Conservation (phyloP, 2,888 invertebrate genomes). For the Polydrusus tereticollis region DNA sequence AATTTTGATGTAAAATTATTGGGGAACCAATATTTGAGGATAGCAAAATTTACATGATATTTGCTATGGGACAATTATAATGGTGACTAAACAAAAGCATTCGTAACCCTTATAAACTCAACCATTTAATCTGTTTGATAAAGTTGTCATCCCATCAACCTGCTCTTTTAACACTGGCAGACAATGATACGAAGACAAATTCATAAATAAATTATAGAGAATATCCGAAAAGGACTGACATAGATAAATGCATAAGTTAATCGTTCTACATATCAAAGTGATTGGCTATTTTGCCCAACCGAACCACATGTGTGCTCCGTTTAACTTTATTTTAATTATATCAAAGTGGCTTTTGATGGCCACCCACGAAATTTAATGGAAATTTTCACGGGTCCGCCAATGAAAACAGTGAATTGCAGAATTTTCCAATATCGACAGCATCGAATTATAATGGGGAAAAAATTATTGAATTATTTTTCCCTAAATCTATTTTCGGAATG, state of each 20-base stretch:
- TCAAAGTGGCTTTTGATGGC: constrained; percentile 29
- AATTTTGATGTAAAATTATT: too few species aligned
- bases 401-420: constrained; percentile 15
- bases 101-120: too few species aligned
- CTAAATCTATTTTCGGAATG: neutral
- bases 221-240: constrained; percentile 5
- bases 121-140: too few species aligned
- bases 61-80: too few species aligned
- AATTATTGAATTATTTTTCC: neutral
- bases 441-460: neutral
- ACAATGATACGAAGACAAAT: constrained; percentile 2
- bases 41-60: too few species aligned
- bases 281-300: constrained; percentile 9
- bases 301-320: constrained; percentile 20
- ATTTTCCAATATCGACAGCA: constrained; percentile 1
- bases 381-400: constrained; percentile 16
- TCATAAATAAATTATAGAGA: neutral
- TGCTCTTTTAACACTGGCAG: neutral
- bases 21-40: too few species aligned
- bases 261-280: constrained; percentile 17
- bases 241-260: constrained; percentile 22
- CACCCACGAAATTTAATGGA: neutral
- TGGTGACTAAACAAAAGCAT: too few species aligned
- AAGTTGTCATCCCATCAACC: neutral
- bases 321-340: constrained; percentile 30